phyloP scores from a whole-genome alignment of 2,797 vertebrate genomes.

The Tympanoctomys barrerae region DNA sequence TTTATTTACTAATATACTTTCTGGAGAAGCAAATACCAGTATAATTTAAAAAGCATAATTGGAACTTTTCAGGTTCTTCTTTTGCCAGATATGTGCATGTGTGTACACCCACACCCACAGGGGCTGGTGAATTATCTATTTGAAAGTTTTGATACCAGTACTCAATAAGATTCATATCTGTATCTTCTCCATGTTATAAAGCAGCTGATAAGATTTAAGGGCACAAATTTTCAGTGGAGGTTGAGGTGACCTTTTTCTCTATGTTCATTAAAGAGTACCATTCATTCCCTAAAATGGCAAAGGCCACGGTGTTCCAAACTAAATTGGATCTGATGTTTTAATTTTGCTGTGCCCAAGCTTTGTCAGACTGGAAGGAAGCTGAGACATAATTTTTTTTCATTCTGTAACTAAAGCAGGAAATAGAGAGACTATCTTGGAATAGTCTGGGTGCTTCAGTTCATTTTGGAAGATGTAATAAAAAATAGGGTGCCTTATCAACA shows the following conservation, averaged over 20 bases:
- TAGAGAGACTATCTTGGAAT: not conserved
- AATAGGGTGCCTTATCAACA: not conserved
- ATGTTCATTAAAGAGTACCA: not conserved
- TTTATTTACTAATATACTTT: conserved; percentile 34
- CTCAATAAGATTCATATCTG: not conserved
- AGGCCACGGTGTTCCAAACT: not conserved
- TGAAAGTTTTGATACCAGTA: not conserved
- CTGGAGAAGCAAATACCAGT: not conserved
- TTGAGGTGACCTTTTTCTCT: not conserved
- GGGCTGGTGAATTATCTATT: not conserved
- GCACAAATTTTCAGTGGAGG: not conserved
- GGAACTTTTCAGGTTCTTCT: not conserved
- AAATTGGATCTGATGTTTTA: not conserved
- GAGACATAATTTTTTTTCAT: not conserved
- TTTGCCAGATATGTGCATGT: not conserved
- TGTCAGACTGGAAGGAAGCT: not conserved
- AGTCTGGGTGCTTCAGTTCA: not conserved
- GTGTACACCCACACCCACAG: not conserved
- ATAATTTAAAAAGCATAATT: conserved; percentile 3
- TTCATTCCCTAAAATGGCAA: not conserved
- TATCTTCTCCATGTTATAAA: not conserved
- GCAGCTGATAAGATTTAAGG: not conserved
- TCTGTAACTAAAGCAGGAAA: not conserved
- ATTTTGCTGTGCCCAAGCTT: not conserved
- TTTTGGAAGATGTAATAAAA: not conserved